Percentiles rank a stretch among this genome's conserved stretches.
Evolutionary conservation across 2,888 invertebrate genomes (phyloP).

Genomic region (Aquatica leii): DNA sequence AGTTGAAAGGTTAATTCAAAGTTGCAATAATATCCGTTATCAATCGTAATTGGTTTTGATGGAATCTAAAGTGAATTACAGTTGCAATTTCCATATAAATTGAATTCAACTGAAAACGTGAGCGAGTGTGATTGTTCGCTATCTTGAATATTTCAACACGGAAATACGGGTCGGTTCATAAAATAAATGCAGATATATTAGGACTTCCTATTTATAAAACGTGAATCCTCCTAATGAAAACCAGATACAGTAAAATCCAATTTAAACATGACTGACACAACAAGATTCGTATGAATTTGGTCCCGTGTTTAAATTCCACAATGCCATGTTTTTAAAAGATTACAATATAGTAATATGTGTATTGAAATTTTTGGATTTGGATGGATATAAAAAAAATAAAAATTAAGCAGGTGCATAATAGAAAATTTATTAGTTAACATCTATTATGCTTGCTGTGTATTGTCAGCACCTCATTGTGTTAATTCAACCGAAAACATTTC

Average conservation of each 20-base stretch:
- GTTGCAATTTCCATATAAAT: conserved; percentile 45
- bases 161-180: conserved; percentile 29
- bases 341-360: background rate
- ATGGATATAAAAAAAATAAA: background rate
- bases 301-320: background rate
- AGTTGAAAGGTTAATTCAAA: conserved; percentile 32
- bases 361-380: too few relatives aligned
- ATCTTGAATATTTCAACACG: conserved; percentile 33
- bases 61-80: conserved; percentile 43
- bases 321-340: background rate
- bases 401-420: conserved; percentile 14
- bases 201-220: conserved; percentile 30
- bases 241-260: conserved; percentile 27
- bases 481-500: conserved; percentile 24
- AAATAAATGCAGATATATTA: conserved; percentile 34
- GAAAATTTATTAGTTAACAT: conserved; percentile 9
- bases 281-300: conserved; percentile 20
- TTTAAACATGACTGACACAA: conserved; percentile 15
- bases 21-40: conserved; percentile 32
- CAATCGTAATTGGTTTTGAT: conserved; percentile 34
- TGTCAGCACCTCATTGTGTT: conserved; percentile 20
- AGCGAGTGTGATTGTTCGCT: conserved; percentile 32
- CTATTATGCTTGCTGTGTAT: conserved; percentile 9
- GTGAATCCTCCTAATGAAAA: conserved; percentile 24
- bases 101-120: conserved; percentile 40